phyloP scores from a whole-genome alignment of 2,797 vertebrate species.

The Xenentodon cancila region DNA sequence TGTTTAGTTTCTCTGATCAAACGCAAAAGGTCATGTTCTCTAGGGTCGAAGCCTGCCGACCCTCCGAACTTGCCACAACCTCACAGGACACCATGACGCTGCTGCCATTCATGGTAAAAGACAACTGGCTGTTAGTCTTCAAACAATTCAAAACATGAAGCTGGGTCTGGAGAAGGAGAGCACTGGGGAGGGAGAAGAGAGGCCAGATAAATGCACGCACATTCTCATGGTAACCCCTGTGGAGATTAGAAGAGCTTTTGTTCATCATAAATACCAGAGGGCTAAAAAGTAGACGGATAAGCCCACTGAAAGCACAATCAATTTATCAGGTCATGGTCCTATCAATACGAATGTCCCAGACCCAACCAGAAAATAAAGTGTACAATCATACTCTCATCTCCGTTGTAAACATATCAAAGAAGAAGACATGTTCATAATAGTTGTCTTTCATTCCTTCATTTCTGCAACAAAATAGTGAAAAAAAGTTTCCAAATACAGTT shows the following conservation, averaged over 20 bases:
- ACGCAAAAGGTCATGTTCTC: slow-evolving; percentile 43
- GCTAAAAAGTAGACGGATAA: slow-evolving; percentile 56
- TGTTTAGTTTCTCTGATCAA: neutral
- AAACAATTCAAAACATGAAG: slow-evolving; percentile 73
- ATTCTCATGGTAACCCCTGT: slow-evolving; percentile 45
- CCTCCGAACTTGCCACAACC: slow-evolving; percentile 50
- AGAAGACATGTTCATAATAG: neutral
- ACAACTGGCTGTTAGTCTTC: slow-evolving; percentile 75
- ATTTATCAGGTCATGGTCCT: slow-evolving; percentile 7
- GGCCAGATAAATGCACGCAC: slow-evolving; percentile 36
- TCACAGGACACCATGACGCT: slow-evolving; percentile 51
- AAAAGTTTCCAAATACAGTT: slow-evolving; percentile 4
- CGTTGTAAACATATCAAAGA: neutral
- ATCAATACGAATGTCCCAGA: neutral
- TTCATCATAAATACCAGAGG: slow-evolving; percentile 60
- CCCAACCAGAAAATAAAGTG: neutral
- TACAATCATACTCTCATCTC: neutral
- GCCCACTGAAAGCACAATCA: slow-evolving; percentile 1
- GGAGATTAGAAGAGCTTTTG: slow-evolving; percentile 57
- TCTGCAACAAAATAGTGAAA: too few relatives aligned
- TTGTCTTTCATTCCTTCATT: too few relatives aligned
- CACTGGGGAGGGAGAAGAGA: slow-evolving; percentile 1
- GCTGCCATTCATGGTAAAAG: slow-evolving; percentile 69
- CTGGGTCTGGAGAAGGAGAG: neutral
- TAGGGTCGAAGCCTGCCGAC: slow-evolving; percentile 30